These are phyloP conservation scores for Botia kubotai DNA, from an alignment of 2,797 vertebrate species.

Conservation along the genomic window DNA sequence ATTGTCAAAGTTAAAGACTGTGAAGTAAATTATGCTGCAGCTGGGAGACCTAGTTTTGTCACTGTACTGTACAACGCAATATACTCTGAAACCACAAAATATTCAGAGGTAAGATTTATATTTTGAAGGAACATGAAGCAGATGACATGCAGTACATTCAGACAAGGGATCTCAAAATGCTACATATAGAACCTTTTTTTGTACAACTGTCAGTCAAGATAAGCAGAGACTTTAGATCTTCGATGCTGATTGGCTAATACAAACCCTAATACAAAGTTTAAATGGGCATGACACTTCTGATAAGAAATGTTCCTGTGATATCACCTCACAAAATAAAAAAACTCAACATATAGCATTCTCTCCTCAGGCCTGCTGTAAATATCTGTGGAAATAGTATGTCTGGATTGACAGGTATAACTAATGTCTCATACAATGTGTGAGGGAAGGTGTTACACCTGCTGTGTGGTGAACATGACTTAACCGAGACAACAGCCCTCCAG, in stretches of 20 bases:
- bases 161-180: too few species aligned
- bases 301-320: background rate
- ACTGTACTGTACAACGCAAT: background rate
- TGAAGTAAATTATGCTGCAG: background rate
- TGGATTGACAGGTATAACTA: background rate
- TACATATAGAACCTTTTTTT: too few species aligned
- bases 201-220: too few species aligned
- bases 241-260: too few species aligned
- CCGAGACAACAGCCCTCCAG: background rate
- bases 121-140: background rate
- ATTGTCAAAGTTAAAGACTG: background rate
- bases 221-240: too few species aligned
- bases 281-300: too few species aligned
- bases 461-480: background rate
- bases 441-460: constrained; percentile 15
- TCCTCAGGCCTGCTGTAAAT: constrained; percentile 3
- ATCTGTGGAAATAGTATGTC: background rate
- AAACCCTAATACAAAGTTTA: too few species aligned
- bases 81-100: background rate
- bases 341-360: background rate
- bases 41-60: background rate
- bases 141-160: background rate
- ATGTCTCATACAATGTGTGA: background rate
- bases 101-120: background rate
- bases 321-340: background rate